Percentiles rank a stretch among this genome's conserved stretches.
Conservation (phyloP, 2,797 vertebrate genomes). For the Avahi laniger region DNA sequence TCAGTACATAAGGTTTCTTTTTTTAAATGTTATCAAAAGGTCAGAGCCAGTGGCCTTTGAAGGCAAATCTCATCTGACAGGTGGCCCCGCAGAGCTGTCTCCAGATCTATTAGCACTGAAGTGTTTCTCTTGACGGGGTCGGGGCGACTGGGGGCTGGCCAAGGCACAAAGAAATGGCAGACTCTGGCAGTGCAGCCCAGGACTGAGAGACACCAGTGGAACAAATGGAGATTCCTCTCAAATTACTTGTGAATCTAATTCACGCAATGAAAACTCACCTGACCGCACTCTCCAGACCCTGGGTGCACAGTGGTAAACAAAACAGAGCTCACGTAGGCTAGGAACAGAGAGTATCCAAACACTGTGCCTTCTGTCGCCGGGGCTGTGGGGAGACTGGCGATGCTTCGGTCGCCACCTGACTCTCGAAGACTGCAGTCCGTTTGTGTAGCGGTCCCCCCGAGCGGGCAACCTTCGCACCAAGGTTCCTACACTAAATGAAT, state of each 20-base stretch:
- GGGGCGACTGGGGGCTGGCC: not conserved
- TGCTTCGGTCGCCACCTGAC: not conserved
- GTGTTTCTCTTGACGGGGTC: not conserved
- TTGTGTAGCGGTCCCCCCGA: fast-evolving
- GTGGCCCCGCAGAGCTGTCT: constrained; percentile 8
- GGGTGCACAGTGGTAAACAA: not conserved
- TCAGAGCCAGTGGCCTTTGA: constrained; percentile 73
- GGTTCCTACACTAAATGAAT: not conserved
- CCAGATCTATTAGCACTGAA: constrained; percentile 15
- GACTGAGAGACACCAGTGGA: not conserved
- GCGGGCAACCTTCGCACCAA: not conserved
- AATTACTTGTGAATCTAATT: not conserved
- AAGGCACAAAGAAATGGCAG: not conserved
- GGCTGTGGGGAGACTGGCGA: not conserved
- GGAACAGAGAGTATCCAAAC: not conserved
- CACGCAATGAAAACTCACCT: not conserved
- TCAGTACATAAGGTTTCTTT: constrained; percentile 46
- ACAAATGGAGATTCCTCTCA: not conserved
- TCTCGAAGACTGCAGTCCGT: not conserved
- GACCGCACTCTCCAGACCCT: not conserved
- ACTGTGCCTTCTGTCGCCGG: not conserved
- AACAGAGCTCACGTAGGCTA: not conserved
- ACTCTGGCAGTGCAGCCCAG: not conserved
- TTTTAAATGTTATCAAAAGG: constrained; percentile 66
- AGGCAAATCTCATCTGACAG: constrained; percentile 63